These are phyloP conservation scores for Parnassius glacialis DNA, from an alignment of 2,888 invertebrate species.

Conservation along the genomic window DNA sequence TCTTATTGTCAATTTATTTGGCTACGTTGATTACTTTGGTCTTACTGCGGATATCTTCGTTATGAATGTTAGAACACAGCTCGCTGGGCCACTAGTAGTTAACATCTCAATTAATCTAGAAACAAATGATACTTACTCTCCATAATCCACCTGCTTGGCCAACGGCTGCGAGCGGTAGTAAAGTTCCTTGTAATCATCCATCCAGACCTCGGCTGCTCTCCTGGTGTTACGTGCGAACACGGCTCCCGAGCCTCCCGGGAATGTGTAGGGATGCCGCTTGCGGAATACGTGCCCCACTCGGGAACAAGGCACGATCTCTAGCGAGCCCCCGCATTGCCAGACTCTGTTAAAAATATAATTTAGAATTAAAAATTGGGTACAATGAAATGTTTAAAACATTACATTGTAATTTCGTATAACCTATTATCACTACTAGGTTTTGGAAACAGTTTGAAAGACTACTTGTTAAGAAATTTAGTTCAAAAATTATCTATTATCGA, in stretches of 20 bases:
- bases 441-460: no score
- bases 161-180: slow-evolving; percentile 96
- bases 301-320: slow-evolving; percentile 98
- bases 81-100: no score
- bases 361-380: no score
- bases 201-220: slow-evolving; percentile 99
- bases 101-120: no score
- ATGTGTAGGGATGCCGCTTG: slow-evolving; percentile 98
- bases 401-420: background rate
- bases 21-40: no score
- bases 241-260: slow-evolving; percentile 98
- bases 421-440: background rate
- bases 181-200: slow-evolving; percentile 98
- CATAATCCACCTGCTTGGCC: slow-evolving; percentile 92
- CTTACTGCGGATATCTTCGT: no score
- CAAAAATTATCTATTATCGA: no score
- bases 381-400: no score
- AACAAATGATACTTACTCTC: slow-evolving; percentile 86
- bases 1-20: no score
- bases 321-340: slow-evolving; percentile 98
- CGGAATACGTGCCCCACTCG: slow-evolving; percentile 96
- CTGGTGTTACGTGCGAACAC: slow-evolving; percentile 98
- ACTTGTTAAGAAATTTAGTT: no score
- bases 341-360: slow-evolving; percentile 79
- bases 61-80: no score